Conservation (phyloP, 2,797 vertebrate species). For the Lepus townsendii region DNA sequence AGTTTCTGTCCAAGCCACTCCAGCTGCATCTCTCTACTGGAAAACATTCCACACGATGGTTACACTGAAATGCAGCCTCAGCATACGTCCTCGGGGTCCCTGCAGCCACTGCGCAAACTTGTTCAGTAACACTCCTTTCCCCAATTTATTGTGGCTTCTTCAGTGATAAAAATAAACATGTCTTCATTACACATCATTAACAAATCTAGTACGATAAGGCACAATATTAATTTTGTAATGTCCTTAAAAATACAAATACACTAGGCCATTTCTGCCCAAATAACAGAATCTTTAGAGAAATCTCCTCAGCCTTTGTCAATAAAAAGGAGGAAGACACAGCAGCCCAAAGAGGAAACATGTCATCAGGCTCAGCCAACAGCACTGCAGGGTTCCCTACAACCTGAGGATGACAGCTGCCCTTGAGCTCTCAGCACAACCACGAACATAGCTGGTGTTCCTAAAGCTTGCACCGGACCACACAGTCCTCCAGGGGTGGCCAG, state of each 20-base stretch:
- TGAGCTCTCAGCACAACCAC: too few species aligned
- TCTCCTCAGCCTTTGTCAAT: not conserved
- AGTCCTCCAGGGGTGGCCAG: too few species aligned
- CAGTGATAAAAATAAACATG: conserved; percentile 21
- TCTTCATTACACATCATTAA: not conserved
- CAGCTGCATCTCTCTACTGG: not conserved
- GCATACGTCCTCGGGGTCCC: not conserved
- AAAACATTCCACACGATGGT: not conserved
- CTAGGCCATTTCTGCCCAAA: not conserved
- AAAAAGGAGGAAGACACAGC: not conserved
- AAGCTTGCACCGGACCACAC: too few species aligned
- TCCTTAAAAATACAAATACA: conserved; percentile 59
- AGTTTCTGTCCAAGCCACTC: not conserved
- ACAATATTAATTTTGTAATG: conserved; percentile 36
- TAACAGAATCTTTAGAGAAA: accelerated
- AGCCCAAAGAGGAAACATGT: not conserved
- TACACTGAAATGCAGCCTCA: not conserved
- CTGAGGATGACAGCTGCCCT: too few species aligned
- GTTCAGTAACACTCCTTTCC: not conserved
- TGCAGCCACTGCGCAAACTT: not conserved
- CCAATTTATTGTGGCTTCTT: conserved; percentile 13
- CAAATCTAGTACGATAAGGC: conserved; percentile 1
- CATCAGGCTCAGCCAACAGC: not conserved
- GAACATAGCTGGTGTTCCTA: too few species aligned
- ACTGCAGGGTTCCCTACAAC: not conserved